phyloP scores from a whole-genome alignment of 2,888 invertebrate species.

The Callimorpha dominula region DNA sequence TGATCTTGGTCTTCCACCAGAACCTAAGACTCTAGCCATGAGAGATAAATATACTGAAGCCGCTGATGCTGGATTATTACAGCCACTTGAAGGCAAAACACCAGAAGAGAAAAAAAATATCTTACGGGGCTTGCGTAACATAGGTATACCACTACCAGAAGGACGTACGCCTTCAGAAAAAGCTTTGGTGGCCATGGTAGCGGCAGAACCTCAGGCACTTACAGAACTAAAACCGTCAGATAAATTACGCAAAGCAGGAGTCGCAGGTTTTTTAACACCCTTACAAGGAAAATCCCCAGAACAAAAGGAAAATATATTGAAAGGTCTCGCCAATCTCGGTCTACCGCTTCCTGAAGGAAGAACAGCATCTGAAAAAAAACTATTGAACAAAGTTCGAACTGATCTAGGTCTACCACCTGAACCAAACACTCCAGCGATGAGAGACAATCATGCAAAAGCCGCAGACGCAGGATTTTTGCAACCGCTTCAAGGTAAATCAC shows the following conservation, averaged over 20 bases:
- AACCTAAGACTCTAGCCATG: slow-evolving; percentile 22
- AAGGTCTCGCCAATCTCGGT: slow-evolving; percentile 1
- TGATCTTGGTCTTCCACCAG: slow-evolving; percentile 20
- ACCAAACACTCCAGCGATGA: not conserved
- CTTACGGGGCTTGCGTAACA: slow-evolving; percentile 36
- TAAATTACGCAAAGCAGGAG: not conserved
- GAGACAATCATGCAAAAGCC: slow-evolving; percentile 1
- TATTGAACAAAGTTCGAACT: not conserved
- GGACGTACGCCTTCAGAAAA: slow-evolving; percentile 46
- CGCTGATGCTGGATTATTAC: slow-evolving; percentile 8
- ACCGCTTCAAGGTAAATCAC: slow-evolving; percentile 4
- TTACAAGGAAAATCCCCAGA: not conserved
- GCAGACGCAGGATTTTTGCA: not conserved
- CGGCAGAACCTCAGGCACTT: not conserved
- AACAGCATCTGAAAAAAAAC: slow-evolving; percentile 4
- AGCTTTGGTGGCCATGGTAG: slow-evolving; percentile 9
- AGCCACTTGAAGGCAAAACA: slow-evolving; percentile 39
- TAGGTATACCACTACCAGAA: slow-evolving; percentile 52
- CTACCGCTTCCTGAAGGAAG: slow-evolving; percentile 3
- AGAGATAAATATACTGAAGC: slow-evolving; percentile 25
- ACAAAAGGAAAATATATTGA: slow-evolving; percentile 2
- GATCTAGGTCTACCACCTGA: slow-evolving; percentile 15
- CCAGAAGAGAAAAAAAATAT: slow-evolving; percentile 44
- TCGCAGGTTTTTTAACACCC: too few relatives aligned
- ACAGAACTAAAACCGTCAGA: not conserved